Evolutionary conservation across 2,888 invertebrate species (phyloP).

Genomic region (Octodonta nipae): DNA sequence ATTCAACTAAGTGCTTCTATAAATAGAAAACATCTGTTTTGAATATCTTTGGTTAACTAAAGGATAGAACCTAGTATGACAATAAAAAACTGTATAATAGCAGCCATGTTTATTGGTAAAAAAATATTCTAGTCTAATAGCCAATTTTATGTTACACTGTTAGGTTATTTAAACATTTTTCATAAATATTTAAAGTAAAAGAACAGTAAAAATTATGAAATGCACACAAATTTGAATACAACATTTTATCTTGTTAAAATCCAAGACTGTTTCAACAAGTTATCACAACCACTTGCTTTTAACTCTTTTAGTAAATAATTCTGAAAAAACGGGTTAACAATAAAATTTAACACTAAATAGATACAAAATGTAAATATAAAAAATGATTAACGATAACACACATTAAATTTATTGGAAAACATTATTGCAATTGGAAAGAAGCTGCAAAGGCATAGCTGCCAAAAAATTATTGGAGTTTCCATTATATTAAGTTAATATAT

Average conservation of each 20-base stretch:
- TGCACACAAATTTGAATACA: constrained; percentile 13
- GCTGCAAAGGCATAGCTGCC: constrained; percentile 21
- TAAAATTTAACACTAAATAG: constrained; percentile 7
- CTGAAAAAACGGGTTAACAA: constrained; percentile 7
- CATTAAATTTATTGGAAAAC: constrained; percentile 7
- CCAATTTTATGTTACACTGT: constrained; percentile 39
- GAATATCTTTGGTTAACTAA: too few relatives aligned
- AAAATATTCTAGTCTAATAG: constrained; percentile 57
- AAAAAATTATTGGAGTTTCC: constrained; percentile 13
- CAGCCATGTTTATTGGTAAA: constrained; percentile 47
- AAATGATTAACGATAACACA: too few relatives aligned
- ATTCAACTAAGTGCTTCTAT: too few relatives aligned
- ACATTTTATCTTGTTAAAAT: constrained; percentile 11
- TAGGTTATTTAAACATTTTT: constrained; percentile 18
- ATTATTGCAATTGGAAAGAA: constrained; percentile 10
- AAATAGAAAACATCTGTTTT: too few relatives aligned
- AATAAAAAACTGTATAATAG: constrained; percentile 21
- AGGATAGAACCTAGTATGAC: constrained; percentile 5
- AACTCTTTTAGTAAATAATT: constrained; percentile 8
- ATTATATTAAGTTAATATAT: constrained; percentile 12
- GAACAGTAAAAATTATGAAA: constrained; percentile 16
- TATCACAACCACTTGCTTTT: constrained; percentile 22
- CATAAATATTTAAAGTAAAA: constrained; percentile 16
- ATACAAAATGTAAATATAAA: constrained; percentile 5
- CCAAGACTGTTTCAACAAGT: constrained; percentile 12